A percentile compares a stretch with the other conserved stretches of the same genome.
Conservation (phyloP, 2,113 vertebrate species). For the Nyctereutes procyonoides region DNA sequence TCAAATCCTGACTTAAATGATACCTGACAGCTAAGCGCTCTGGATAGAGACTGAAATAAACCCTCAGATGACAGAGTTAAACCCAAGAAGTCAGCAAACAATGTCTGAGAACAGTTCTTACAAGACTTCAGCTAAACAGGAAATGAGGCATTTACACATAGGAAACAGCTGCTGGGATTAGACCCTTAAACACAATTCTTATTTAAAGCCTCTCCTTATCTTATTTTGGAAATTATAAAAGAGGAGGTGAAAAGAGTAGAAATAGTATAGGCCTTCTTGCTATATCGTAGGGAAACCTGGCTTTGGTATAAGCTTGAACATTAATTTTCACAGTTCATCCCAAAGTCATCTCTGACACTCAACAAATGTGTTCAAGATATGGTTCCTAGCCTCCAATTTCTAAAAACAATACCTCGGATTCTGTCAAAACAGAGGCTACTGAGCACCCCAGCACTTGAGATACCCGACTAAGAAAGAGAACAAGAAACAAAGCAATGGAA, state of each 20-base stretch:
- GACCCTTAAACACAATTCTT: constrained; percentile 11
- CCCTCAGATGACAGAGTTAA: neutral
- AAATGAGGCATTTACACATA: constrained; percentile 49
- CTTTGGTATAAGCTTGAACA: neutral
- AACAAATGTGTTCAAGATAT: neutral
- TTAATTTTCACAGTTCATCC: neutral
- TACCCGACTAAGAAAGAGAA: neutral
- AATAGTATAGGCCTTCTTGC: neutral
- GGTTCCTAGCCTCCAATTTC: constrained; percentile 13
- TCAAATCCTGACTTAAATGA: constrained; percentile 32
- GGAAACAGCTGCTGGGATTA: constrained; percentile 55
- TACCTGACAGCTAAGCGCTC: constrained; percentile 10
- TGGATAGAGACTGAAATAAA: neutral
- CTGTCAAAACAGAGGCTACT: neutral
- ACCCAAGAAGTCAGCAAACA: constrained; percentile 3
- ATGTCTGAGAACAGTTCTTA: constrained; percentile 33
- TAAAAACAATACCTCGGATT: neutral
- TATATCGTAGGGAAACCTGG: neutral
- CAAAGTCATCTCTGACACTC: neutral
- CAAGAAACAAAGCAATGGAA: constrained; percentile 3
- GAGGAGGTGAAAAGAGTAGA: neutral
- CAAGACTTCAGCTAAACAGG: constrained; percentile 16
- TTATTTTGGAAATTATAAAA: constrained; percentile 44
- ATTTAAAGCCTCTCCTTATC: constrained; percentile 7
- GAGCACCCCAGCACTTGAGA: neutral